Base-by-base conservation (phyloP, 2,888 invertebrate species). In the Stenichneumon culpator region DNA sequence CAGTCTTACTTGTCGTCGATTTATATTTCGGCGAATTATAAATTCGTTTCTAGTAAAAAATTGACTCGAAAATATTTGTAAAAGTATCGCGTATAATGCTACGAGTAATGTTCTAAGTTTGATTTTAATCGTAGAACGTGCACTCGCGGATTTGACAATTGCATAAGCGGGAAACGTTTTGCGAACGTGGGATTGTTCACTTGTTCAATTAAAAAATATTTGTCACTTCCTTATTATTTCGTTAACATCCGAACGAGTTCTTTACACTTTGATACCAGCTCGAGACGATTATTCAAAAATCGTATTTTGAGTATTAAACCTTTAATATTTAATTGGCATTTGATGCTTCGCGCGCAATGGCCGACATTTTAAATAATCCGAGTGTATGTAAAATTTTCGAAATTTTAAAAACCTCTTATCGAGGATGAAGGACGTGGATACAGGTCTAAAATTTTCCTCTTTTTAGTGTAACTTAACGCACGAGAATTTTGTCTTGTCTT, bases 41-140 rank as follows among this genome's bases (percentile, higher is more conserved):
- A 68, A 80, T 83, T 83, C 39, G 22, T 73, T 69, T 52, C 52
- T 65, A 60, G n/a, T 44, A 74, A 86, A 54, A 84, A 77, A 79
- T 83, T 32, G 16, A 39, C 47, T 79, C 74, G 47, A 83, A 83
- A 82, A 78, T 82, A 68, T 80, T 81, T 80, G 50, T 54, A 85
- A 79, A 85, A 79, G 63, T 80, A 67, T 72, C 70, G 50, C 52
- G 68, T 22, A 47, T 32, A 19, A 54, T 11, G 44, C 44, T 16
- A 11, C 22, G 39, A 70, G n/a, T 44, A 65, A 79, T 50, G 67
- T 47, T 32, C 57, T 60, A 50, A 50, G 47, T 85, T 85, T 79
- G 67, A 79, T 82, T 82, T 79, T 63, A 47, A 72, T 79, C 39
- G 39, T 54, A 22, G 3, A 54, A 54, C 19, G 19, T 60, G 22